phyloP scores from a whole-genome alignment of 2,797 vertebrate genomes.

The Saguinus oedipus region DNA sequence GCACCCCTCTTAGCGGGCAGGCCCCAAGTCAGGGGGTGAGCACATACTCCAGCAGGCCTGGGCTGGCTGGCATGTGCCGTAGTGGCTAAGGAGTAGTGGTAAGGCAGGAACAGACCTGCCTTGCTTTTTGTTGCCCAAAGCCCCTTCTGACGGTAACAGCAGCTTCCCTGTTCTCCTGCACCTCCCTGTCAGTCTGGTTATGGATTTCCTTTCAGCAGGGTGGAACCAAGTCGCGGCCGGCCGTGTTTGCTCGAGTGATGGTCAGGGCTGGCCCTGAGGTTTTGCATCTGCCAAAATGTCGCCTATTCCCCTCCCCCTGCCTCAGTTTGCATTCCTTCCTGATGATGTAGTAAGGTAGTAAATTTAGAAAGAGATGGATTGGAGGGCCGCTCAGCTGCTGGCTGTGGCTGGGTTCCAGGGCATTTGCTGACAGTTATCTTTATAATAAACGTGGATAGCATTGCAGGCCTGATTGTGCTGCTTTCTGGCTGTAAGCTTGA shows the following conservation, averaged over 20 bases:
- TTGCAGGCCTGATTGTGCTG: accelerated
- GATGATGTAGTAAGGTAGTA: neutral
- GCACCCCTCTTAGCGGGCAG: neutral
- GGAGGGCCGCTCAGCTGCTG: neutral
- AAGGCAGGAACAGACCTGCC: neutral
- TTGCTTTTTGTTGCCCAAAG: neutral
- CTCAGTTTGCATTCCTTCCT: neutral
- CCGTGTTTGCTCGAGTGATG: neutral
- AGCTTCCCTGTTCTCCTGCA: neutral
- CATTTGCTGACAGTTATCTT: neutral
- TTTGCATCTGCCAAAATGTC: neutral
- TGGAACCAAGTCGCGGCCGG: neutral
- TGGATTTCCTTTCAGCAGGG: neutral
- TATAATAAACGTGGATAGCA: accelerated
- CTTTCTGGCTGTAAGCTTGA: neutral
- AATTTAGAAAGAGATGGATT: neutral
- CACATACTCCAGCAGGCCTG: neutral
- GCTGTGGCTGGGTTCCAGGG: neutral
- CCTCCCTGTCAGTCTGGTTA: neutral
- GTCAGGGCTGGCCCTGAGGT: neutral
- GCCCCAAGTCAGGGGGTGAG: neutral
- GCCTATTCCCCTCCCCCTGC: neutral
- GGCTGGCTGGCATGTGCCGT: neutral
- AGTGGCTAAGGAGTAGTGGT: too few relatives aligned
- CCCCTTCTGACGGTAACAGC: neutral